phyloP scores from a whole-genome alignment of 2,888 invertebrate genomes.

The Drosophila nr. fundita region DNA sequence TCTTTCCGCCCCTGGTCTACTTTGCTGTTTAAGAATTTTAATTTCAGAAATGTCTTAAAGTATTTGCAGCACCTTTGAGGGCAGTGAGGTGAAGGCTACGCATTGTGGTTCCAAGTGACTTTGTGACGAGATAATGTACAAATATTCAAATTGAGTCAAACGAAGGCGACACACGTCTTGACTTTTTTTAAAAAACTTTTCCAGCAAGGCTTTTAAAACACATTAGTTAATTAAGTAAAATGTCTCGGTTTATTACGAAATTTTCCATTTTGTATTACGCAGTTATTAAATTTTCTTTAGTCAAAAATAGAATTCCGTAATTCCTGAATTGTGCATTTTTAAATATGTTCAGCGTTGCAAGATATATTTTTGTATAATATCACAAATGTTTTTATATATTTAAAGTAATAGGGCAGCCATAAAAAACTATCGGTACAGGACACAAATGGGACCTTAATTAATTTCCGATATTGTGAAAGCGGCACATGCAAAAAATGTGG shows the following conservation, averaged over 20 bases:
- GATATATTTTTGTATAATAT: background rate
- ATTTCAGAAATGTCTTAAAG: constrained; percentile 45
- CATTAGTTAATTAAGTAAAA: constrained; percentile 24
- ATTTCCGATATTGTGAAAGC: constrained; percentile 56
- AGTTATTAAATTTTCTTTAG: background rate
- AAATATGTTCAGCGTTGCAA: background rate
- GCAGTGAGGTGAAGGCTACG: background rate
- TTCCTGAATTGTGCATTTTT: too few species aligned
- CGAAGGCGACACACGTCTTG: constrained; percentile 8
- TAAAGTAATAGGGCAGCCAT: background rate
- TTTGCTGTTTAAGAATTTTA: constrained; percentile 36
- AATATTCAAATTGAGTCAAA: constrained; percentile 49
- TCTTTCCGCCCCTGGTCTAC: background rate
- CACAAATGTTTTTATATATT: background rate
- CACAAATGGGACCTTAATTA: constrained; percentile 55
- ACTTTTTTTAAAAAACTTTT: background rate
- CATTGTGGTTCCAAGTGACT: constrained; percentile 52
- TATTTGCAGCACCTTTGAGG: constrained; percentile 6
- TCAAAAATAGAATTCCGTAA: background rate
- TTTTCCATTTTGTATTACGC: background rate
- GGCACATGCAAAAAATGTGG: background rate
- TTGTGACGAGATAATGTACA: constrained; percentile 60
- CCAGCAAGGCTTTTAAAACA: background rate
- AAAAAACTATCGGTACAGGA: background rate
- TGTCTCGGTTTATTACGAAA: background rate